Conservation (phyloP, 1,140 invertebrate species). For the Sitobion miscanthi region DNA sequence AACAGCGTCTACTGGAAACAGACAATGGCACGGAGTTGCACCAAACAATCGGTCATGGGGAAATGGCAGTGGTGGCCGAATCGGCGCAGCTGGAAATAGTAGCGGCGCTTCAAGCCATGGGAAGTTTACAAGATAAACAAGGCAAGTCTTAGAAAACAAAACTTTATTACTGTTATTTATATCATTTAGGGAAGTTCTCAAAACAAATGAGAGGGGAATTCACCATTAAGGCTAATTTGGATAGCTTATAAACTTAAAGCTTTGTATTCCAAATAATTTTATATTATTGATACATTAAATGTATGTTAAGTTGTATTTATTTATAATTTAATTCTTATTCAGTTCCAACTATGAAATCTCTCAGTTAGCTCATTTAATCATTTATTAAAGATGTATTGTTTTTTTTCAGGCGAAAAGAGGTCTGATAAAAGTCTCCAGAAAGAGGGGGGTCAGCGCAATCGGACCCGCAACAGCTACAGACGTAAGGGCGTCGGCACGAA, state of each 20-base stretch:
- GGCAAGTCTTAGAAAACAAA: neutral
- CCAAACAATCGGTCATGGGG: slow-evolving; percentile 47
- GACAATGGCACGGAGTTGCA: slow-evolving; percentile 50
- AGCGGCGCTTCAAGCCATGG: slow-evolving; percentile 45
- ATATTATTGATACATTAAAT: neutral
- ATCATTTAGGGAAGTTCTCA: neutral
- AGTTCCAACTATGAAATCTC: neutral
- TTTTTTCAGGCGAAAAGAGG: slow-evolving; percentile 50
- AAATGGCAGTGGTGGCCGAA: slow-evolving; percentile 40
- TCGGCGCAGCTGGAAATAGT: slow-evolving; percentile 55
- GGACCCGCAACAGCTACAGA: slow-evolving; percentile 47
- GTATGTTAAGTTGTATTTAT: neutral
- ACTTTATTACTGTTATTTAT: neutral
- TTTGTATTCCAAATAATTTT: neutral
- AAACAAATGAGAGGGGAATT: neutral
- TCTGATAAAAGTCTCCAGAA: slow-evolving; percentile 55
- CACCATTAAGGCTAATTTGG: neutral
- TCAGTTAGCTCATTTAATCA: neutral
- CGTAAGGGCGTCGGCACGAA: slow-evolving; percentile 20
- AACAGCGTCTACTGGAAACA: slow-evolving; percentile 31
- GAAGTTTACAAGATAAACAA: slow-evolving; percentile 55
- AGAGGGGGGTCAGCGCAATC: slow-evolving; percentile 44
- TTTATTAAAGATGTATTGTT: neutral
- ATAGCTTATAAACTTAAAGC: neutral
- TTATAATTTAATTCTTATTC: neutral